A percentile compares a stretch with the other conserved stretches of the same genome.
Conservation (phyloP, 2,113 vertebrate species). For the Peromyscus polionotus region DNA sequence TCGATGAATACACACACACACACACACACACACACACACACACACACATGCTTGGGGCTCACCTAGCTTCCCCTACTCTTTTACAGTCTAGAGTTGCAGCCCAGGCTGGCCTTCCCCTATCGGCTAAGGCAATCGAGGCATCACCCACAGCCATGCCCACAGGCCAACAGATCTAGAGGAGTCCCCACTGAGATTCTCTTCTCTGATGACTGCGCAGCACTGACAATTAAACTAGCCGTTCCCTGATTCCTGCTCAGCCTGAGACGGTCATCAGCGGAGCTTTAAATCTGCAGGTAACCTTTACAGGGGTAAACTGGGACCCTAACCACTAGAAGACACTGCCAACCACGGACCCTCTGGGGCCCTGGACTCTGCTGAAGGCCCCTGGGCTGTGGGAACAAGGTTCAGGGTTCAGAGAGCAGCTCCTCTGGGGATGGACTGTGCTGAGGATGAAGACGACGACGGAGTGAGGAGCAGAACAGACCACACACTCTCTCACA, state of each 20-base stretch:
- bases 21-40: too few species aligned
- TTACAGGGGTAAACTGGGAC: neutral
- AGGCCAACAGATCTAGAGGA: neutral
- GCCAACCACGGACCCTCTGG: too few species aligned
- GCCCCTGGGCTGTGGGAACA: neutral
- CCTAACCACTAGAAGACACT: neutral
- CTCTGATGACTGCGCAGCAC: neutral
- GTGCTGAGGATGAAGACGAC: too few species aligned
- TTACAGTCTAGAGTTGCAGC: neutral
- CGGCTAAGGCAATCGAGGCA: neutral
- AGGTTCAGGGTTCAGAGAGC: fast-evolving
- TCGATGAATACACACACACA: too few species aligned
- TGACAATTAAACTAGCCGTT: too few species aligned
- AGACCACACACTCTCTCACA: neutral
- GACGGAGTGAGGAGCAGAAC: neutral
- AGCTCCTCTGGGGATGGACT: neutral
- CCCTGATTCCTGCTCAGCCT: neutral
- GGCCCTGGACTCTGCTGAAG: fast-evolving
- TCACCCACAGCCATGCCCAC: neutral
- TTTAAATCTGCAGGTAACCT: neutral
- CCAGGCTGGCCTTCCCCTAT: neutral
- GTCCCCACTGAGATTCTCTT: neutral
- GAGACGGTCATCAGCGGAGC: neutral
- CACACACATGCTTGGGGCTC: neutral
- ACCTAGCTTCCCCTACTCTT: too few species aligned